Evolutionary conservation across 1,140 invertebrate genomes (phyloP).

Genomic region (Teleogryllus occipitalis): DNA sequence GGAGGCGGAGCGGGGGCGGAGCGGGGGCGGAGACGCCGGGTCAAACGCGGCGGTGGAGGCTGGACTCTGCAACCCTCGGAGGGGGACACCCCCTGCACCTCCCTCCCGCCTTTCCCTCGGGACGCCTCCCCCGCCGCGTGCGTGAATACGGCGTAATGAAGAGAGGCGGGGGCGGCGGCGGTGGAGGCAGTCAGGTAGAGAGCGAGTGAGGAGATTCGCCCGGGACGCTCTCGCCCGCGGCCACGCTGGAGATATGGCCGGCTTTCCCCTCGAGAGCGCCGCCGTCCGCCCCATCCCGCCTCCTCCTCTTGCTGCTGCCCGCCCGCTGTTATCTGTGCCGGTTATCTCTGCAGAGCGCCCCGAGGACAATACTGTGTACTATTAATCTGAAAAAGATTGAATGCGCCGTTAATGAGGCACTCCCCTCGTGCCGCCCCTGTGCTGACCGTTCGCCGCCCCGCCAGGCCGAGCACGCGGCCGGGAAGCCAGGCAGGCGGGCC

Average conservation of each 20-base stretch:
- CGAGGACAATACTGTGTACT: background rate
- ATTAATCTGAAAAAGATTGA: conserved; percentile 1
- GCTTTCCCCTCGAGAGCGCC: background rate
- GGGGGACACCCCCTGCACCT: too few species aligned
- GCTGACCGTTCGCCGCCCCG: background rate
- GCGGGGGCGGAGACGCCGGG: too few species aligned
- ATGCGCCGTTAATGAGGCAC: background rate
- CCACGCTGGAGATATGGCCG: background rate
- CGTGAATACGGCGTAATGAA: background rate
- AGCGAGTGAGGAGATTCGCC: background rate
- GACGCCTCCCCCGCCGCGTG: background rate
- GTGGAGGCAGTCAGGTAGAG: background rate
- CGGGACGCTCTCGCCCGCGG: background rate
- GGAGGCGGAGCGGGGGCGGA: too few species aligned
- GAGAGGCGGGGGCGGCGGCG: background rate
- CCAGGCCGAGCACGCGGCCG: too few species aligned
- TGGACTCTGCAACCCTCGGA: too few species aligned
- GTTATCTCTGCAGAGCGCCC: background rate
- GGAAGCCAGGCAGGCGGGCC: too few species aligned
- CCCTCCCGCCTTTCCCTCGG: background rate
- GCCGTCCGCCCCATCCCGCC: too few species aligned
- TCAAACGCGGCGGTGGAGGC: too few species aligned
- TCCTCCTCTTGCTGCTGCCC: background rate
- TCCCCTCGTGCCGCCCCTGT: background rate
- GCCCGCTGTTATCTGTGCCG: background rate